Conservation (phyloP, 2,888 invertebrate species). For the Ferrisia virgata region DNA sequence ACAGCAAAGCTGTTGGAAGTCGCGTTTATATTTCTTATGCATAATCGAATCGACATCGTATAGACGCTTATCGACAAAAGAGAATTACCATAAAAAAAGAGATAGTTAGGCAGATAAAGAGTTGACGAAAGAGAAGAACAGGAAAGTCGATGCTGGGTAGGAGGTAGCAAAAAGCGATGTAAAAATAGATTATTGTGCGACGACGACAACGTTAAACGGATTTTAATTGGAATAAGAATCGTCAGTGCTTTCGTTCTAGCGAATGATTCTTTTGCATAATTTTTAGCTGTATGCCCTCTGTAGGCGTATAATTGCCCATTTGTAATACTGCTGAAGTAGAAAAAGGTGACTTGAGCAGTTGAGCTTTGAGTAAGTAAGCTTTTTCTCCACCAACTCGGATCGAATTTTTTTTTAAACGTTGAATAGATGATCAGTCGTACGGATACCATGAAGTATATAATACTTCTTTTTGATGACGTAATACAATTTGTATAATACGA, state of each 20-base stretch:
- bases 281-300: too few relatives aligned
- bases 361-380: too few relatives aligned
- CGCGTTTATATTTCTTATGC: not conserved
- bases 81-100: not conserved
- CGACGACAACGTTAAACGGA: not conserved
- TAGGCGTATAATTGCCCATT: too few relatives aligned
- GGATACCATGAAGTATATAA: too few relatives aligned
- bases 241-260: not conserved
- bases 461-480: too few relatives aligned
- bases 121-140: not conserved
- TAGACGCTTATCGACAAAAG: not conserved
- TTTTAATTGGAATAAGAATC: slow-evolving; percentile 7
- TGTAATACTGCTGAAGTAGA: too few relatives aligned
- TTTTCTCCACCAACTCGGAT: too few relatives aligned
- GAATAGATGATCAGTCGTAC: too few relatives aligned
- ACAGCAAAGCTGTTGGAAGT: not conserved
- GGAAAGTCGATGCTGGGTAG: too few relatives aligned
- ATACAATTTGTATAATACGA: too few relatives aligned
- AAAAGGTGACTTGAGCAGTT: too few relatives aligned
- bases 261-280: not conserved
- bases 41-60: not conserved
- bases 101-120: not conserved
- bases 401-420: too few relatives aligned
- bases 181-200: not conserved
- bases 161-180: not conserved